Evolutionary conservation across 2,113 vertebrate genomes (phyloP).

Genomic region (Eclectus roratus): DNA sequence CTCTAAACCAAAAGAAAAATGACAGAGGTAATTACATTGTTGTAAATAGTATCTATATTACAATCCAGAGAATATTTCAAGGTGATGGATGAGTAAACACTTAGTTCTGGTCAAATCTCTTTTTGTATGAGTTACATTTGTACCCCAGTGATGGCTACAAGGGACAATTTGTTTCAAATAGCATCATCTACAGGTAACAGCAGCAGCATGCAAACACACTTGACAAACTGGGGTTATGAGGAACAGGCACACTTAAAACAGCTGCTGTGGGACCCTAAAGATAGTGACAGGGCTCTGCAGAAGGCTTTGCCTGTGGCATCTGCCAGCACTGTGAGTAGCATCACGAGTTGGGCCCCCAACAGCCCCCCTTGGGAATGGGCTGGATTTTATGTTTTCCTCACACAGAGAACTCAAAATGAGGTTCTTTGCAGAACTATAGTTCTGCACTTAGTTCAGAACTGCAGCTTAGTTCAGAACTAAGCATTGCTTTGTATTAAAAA

Average conservation of each 20-base stretch:
- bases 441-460: too few relatives aligned
- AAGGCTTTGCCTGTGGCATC: background rate
- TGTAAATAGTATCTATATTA: background rate
- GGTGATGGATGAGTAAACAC: background rate
- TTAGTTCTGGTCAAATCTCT: background rate
- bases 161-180: background rate
- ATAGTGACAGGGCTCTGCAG: background rate
- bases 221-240: background rate
- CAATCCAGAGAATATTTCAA: background rate
- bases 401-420: rapidly evolving
- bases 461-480: background rate
- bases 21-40: background rate
- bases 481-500: background rate
- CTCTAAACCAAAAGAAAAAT: background rate
- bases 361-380: background rate
- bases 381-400: background rate
- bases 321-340: rapidly evolving
- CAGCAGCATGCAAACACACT: rapidly evolving
- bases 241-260: rapidly evolving
- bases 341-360: rapidly evolving
- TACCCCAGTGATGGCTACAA: background rate
- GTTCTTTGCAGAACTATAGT: background rate
- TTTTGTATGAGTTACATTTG: background rate
- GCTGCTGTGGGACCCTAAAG: background rate
- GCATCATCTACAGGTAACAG: rapidly evolving